Evolutionary conservation across 1,140 invertebrate species (phyloP).

Genomic region (Drosophila prosaltans): DNA sequence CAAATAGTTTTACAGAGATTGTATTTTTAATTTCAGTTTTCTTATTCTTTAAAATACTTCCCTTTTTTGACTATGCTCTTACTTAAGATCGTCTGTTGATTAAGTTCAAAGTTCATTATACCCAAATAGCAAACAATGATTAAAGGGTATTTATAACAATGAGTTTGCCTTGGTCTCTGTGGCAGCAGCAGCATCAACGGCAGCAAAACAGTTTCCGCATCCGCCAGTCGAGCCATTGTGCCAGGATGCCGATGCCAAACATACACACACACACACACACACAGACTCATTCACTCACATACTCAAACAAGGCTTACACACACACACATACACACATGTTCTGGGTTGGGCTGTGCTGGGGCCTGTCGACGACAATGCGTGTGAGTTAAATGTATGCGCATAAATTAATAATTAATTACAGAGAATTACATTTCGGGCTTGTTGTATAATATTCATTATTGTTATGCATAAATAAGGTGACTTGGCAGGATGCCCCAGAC

Average conservation of each 20-base stretch:
- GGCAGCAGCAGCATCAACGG: conserved; percentile 73
- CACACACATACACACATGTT: conserved; percentile 29
- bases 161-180: conserved; percentile 39
- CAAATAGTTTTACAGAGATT: no score
- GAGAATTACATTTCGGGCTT: conserved; percentile 83
- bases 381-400: conserved; percentile 83
- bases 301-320: conserved; percentile 17
- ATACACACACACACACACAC: conserved; percentile 35
- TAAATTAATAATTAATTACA: conserved; percentile 83
- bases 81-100: no score
- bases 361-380: conserved; percentile 79
- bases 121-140: conserved; percentile 29
- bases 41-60: no score
- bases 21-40: no score
- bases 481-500: conserved; percentile 40
- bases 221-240: conserved; percentile 76
- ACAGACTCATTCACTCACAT: conserved; percentile 30
- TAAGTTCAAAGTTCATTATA: neutral
- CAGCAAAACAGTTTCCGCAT: conserved; percentile 80
- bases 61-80: no score
- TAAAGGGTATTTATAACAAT: conserved; percentile 54
- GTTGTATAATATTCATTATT: conserved; percentile 83
- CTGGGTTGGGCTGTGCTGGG: conserved; percentile 29
- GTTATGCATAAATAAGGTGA: conserved; percentile 83
- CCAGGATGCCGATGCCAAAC: conserved; percentile 75